Conservation (phyloP, 2,888 invertebrate species). For the Resseliella maxima region DNA sequence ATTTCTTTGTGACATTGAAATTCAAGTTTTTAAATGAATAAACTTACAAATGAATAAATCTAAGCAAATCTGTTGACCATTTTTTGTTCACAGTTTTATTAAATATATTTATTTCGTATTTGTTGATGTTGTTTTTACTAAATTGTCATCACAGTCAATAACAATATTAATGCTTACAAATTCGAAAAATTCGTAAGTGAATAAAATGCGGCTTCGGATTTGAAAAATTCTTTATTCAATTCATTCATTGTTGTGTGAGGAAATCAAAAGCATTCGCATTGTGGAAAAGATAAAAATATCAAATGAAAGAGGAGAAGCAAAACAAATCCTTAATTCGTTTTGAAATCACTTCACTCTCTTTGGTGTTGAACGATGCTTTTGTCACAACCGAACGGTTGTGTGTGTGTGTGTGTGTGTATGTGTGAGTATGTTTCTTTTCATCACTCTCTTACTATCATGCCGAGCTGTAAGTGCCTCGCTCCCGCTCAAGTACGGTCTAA, state of each 20-base stretch:
- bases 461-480: neutral
- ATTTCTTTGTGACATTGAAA: too few relatives aligned
- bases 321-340: slow-evolving; percentile 33
- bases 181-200: neutral
- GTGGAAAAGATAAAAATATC: neutral
- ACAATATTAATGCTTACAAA: neutral
- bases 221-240: neutral
- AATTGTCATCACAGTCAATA: neutral
- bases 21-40: too few relatives aligned
- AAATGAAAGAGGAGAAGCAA: neutral
- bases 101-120: too few relatives aligned
- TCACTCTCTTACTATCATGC: neutral
- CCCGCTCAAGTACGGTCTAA: slow-evolving; percentile 7
- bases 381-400: neutral
- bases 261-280: neutral
- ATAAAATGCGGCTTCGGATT: neutral
- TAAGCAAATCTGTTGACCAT: too few relatives aligned
- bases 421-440: neutral
- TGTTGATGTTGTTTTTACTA: too few relatives aligned
- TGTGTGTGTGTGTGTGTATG: slow-evolving; percentile 20
- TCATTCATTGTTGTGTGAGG: neutral
- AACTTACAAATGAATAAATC: too few relatives aligned
- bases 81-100: too few relatives aligned
- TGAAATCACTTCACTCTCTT: neutral
- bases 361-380: neutral